These are phyloP conservation scores for Diceros bicornis DNA, from an alignment of 2,797 vertebrate species.

Conservation along the genomic window DNA sequence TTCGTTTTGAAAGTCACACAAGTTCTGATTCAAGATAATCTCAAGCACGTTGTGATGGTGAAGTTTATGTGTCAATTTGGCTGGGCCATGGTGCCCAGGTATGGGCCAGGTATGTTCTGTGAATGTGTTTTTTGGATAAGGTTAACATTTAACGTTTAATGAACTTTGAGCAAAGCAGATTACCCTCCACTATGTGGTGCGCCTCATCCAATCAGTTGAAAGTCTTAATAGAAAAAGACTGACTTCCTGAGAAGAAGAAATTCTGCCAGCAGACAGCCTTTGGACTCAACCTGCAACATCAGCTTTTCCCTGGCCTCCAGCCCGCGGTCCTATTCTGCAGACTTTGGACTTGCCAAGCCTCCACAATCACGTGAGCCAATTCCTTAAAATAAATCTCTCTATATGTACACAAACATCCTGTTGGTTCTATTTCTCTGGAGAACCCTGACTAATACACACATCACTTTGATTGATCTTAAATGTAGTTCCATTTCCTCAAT, in stretches of 20 bases:
- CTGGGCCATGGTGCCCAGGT: neutral
- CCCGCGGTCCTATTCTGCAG: accelerated
- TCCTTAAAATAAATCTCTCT: neutral
- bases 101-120: neutral
- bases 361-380: too few species aligned
- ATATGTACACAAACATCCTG: neutral
- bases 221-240: neutral
- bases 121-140: neutral
- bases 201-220: neutral
- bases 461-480: neutral
- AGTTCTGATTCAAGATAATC: neutral
- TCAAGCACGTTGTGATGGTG: too few species aligned
- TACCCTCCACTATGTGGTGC: too few species aligned
- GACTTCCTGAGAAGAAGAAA: neutral
- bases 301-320: neutral
- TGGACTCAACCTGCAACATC: neutral
- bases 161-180: neutral
- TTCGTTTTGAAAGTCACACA: neutral
- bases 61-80: too few species aligned
- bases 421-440: neutral
- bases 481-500: neutral
- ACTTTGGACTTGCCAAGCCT: neutral
- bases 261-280: neutral
- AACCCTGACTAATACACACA: neutral
- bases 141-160: neutral